Conservation (phyloP, 1,140 invertebrate species). For the Lepidostoma basale region DNA sequence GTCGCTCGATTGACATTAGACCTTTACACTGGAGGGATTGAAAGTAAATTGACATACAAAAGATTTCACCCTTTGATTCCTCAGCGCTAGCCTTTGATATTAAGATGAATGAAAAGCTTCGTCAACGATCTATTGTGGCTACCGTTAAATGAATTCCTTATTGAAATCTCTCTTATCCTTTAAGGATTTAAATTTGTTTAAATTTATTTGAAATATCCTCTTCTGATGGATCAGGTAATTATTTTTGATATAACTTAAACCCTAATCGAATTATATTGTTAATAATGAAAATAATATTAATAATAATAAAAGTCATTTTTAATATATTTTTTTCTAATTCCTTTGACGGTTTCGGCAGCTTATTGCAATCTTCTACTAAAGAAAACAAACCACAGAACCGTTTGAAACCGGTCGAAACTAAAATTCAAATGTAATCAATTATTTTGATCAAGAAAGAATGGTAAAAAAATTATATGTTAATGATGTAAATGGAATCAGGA, state of each 20-base stretch:
- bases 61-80: background rate
- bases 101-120: constrained; percentile 13
- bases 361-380: too few relatives aligned
- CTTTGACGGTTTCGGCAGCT: too few relatives aligned
- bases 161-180: background rate
- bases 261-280: background rate
- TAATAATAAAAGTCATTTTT: background rate
- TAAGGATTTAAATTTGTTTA: background rate
- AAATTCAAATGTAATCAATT: too few relatives aligned
- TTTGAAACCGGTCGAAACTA: too few relatives aligned
- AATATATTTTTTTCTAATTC: too few relatives aligned
- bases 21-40: background rate
- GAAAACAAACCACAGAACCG: too few relatives aligned
- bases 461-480: too few relatives aligned
- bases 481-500: too few relatives aligned
- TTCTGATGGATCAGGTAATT: background rate
- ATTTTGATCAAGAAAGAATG: too few relatives aligned
- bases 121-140: constrained; percentile 1
- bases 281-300: background rate
- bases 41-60: constrained; percentile 15
- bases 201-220: background rate
- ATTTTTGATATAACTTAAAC: constrained; percentile 3
- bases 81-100: constrained; percentile 10
- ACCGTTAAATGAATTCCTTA: constrained; percentile 5
- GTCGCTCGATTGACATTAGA: background rate